These are phyloP conservation scores for Scelioninae gen. 1 DNA, from an alignment of 2,888 invertebrate species.

Conservation along the genomic window DNA sequence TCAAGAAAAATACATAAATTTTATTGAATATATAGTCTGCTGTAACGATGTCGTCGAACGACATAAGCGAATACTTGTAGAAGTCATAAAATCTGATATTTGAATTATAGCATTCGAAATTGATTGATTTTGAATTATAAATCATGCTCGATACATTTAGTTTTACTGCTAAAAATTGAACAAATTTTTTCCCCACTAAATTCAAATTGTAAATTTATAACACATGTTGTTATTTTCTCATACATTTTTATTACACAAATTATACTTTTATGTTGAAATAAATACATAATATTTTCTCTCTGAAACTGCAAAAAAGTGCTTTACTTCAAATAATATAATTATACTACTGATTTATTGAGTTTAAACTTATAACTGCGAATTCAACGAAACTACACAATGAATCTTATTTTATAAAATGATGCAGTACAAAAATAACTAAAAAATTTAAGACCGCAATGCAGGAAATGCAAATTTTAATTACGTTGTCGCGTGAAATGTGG, in stretches of 20 bases:
- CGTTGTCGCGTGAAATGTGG: background rate
- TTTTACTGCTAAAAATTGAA: too few species aligned
- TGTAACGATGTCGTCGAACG: conserved; percentile 55
- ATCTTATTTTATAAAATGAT: background rate
- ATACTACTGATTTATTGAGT: too few species aligned
- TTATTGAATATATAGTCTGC: conserved; percentile 70
- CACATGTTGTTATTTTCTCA: too few species aligned
- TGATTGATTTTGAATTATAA: background rate
- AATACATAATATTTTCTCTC: too few species aligned
- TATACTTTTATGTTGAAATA: too few species aligned
- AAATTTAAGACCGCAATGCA: background rate
- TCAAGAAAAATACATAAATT: conserved; percentile 50
- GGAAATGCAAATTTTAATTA: conserved; percentile 3
- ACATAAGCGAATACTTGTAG: conserved; percentile 73
- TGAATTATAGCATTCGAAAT: background rate
- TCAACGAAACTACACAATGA: too few species aligned
- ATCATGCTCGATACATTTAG: background rate
- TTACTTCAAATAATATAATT: too few species aligned
- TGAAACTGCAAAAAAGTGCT: too few species aligned
- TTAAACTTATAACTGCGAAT: too few species aligned
- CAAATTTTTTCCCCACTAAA: too few species aligned
- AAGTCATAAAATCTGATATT: conserved; percentile 71
- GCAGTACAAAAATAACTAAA: background rate
- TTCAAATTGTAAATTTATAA: too few species aligned
- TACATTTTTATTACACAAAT: too few species aligned